Percentiles rank a stretch among this genome's conserved stretches.
Conservation (phyloP, 2,797 vertebrate genomes). For the Typhlichthys eigenmanni region DNA sequence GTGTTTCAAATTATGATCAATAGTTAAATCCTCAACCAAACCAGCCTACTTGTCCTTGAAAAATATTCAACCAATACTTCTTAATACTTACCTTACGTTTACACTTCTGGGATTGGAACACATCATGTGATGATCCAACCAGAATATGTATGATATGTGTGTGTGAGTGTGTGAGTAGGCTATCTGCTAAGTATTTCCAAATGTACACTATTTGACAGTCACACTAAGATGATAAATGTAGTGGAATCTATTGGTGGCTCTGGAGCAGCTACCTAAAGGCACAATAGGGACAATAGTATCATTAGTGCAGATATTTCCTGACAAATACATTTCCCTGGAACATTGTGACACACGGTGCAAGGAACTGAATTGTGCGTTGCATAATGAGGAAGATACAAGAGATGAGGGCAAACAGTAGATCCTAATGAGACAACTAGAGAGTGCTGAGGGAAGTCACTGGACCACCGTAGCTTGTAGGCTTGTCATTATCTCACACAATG, state of each 20-base stretch:
- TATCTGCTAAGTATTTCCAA: too few species aligned
- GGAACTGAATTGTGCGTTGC: slow-evolving; percentile 20
- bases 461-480: slow-evolving; percentile 17
- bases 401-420: slow-evolving; percentile 37
- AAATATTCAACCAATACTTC: too few species aligned
- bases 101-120: too few species aligned
- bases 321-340: slow-evolving; percentile 11
- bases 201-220: too few species aligned
- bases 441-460: slow-evolving; percentile 21
- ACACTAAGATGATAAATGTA: not conserved
- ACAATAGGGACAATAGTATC: not conserved
- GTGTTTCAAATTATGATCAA: not conserved
- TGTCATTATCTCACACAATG: slow-evolving; percentile 14
- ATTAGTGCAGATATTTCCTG: slow-evolving; percentile 11
- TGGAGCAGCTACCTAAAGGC: not conserved
- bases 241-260: not conserved
- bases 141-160: too few species aligned
- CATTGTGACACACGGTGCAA: not conserved
- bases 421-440: slow-evolving; percentile 53
- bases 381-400: slow-evolving; percentile 29
- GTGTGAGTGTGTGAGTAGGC: too few species aligned
- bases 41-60: too few species aligned
- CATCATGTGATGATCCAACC: too few species aligned
- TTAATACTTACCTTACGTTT: too few species aligned
- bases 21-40: too few species aligned